Evolutionary conservation across 2,888 invertebrate species (phyloP).

Genomic region (Habrosyne pyritoides): DNA sequence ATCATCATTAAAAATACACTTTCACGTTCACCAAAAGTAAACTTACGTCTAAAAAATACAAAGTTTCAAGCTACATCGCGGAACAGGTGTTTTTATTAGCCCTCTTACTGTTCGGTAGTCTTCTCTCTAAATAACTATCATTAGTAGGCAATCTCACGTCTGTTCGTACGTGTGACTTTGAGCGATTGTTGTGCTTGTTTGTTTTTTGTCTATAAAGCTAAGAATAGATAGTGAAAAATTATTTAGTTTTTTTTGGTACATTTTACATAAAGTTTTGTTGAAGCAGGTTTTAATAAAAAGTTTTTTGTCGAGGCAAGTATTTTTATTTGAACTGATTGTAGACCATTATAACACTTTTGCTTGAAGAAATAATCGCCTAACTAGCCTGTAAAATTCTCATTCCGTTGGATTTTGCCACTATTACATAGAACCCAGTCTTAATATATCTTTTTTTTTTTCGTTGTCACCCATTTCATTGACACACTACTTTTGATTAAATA

Average conservation of each 20-base stretch:
- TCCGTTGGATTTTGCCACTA: too few relatives aligned
- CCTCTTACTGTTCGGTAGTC: constrained; percentile 40
- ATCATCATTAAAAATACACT: too few relatives aligned
- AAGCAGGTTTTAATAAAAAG: too few relatives aligned
- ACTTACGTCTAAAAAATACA: constrained; percentile 16
- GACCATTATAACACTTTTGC: too few relatives aligned
- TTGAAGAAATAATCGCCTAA: too few relatives aligned
- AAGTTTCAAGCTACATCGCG: constrained; percentile 27
- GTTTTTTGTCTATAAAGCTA: constrained; percentile 5
- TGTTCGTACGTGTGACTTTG: constrained; percentile 35
- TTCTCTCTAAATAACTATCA: constrained; percentile 59
- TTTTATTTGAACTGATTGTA: too few relatives aligned
- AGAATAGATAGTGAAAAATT: background rate
- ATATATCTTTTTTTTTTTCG: too few relatives aligned
- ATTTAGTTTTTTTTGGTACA: background rate
- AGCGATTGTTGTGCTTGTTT: constrained; percentile 7
- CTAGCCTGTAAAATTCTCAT: too few relatives aligned
- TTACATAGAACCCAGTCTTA: too few relatives aligned
- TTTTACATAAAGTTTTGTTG: background rate
- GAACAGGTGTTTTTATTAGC: constrained; percentile 47
- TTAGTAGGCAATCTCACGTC: constrained; percentile 58
- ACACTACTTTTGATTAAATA: too few relatives aligned
- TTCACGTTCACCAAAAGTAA: constrained; percentile 16
- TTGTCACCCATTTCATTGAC: too few relatives aligned
- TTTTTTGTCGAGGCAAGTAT: too few relatives aligned